Conservation (phyloP, 2,113 vertebrate genomes). For the Dolichotis patagonum region DNA sequence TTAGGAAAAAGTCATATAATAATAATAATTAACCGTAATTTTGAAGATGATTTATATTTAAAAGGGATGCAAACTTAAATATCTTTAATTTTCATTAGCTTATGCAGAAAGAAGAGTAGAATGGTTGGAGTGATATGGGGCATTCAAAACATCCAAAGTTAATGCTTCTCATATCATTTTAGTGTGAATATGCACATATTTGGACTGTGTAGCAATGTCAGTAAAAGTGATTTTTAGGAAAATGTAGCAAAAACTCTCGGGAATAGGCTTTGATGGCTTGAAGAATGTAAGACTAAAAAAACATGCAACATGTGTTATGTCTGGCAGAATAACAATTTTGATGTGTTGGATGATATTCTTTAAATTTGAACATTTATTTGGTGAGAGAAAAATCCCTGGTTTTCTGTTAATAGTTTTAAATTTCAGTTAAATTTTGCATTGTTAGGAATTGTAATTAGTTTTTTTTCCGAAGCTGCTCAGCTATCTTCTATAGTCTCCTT, state of each 20-base stretch:
- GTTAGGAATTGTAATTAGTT: neutral
- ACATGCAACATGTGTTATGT: neutral
- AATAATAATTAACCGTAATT: neutral
- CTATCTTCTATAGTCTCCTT: neutral
- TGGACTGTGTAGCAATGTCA: neutral
- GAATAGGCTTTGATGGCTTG: slow-evolving; percentile 22
- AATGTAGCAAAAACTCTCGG: neutral
- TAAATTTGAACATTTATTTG: neutral
- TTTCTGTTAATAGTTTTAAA: neutral
- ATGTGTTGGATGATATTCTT: neutral
- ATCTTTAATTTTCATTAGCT: slow-evolving; percentile 51
- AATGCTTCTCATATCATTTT: slow-evolving; percentile 12
- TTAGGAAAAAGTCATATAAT: neutral
- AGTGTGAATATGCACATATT: neutral
- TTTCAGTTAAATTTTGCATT: slow-evolving; percentile 12
- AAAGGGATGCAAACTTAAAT: neutral
- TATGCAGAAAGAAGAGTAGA: slow-evolving; percentile 3
- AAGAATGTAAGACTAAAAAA: neutral
- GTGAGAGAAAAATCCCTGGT: neutral
- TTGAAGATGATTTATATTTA: slow-evolving; percentile 51
- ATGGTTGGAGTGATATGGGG: neutral
- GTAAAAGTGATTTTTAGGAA: neutral
- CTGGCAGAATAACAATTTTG: neutral
- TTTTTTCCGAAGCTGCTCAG: neutral
- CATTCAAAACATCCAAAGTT: slow-evolving; percentile 44